phyloP scores from a whole-genome alignment of 2,888 invertebrate species.

The Tipula lateralis region DNA sequence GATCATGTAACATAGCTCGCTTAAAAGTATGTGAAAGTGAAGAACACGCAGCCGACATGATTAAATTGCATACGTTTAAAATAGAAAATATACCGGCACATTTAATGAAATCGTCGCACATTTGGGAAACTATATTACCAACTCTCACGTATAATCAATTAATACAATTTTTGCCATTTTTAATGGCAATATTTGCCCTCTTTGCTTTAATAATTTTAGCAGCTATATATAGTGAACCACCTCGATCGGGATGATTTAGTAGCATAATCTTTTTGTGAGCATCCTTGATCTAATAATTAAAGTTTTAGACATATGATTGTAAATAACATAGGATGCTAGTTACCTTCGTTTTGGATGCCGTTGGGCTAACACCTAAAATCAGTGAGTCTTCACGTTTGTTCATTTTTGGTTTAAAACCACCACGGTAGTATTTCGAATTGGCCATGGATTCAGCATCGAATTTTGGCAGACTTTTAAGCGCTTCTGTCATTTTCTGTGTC shows the following conservation, averaged over 20 bases:
- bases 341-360: constrained; percentile 66
- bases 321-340: neutral
- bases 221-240: constrained; percentile 95
- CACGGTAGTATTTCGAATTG: constrained; percentile 88
- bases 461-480: constrained; percentile 72
- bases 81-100: constrained; percentile 4
- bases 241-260: constrained; percentile 94
- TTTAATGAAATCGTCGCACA: neutral
- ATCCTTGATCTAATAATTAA: constrained; percentile 61
- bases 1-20: neutral
- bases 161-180: constrained; percentile 3
- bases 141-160: neutral
- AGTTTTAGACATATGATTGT: too few relatives aligned
- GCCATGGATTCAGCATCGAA: constrained; percentile 72
- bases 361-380: constrained; percentile 73
- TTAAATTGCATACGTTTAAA: neutral
- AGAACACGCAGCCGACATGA: neutral
- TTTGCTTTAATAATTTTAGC: constrained; percentile 99
- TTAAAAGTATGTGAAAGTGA: constrained; percentile 20
- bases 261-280: constrained; percentile 95
- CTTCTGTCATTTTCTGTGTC: constrained; percentile 70
- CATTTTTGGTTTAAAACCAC: constrained; percentile 96
- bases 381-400: constrained; percentile 86
- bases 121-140: constrained; percentile 20
- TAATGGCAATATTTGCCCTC: too few relatives aligned